phyloP scores from a whole-genome alignment of 2,888 invertebrate genomes.

The Pimpla rufipes region DNA sequence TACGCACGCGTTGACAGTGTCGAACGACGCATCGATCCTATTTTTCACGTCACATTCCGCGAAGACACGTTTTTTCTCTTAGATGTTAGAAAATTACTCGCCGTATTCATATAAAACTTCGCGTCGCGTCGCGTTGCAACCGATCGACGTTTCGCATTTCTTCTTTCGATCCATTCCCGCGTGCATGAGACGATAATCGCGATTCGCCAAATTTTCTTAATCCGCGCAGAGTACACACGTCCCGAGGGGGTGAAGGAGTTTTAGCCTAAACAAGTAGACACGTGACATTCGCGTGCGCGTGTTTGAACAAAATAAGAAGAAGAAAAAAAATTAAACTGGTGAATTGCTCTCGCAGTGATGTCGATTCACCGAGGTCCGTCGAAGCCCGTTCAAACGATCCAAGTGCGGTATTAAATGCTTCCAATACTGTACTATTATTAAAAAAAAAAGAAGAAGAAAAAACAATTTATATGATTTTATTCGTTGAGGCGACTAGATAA shows the following conservation, averaged over 20 bases:
- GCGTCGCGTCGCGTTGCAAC: conserved; percentile 33
- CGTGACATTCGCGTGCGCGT: background rate
- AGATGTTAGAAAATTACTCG: conserved; percentile 49
- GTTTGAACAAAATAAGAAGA: no score
- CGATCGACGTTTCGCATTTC: conserved; percentile 47
- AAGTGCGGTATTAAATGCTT: conserved; percentile 84
- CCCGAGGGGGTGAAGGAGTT: conserved; percentile 17
- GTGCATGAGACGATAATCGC: conserved; percentile 27
- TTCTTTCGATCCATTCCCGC: conserved; percentile 64
- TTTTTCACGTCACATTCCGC: conserved; percentile 74
- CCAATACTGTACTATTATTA: conserved; percentile 82
- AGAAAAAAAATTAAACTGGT: conserved; percentile 58
- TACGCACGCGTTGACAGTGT: conserved; percentile 41
- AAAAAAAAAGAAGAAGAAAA: conserved; percentile 54
- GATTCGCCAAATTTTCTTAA: conserved; percentile 39
- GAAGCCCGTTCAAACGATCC: conserved; percentile 68
- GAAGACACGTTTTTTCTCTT: conserved; percentile 64
- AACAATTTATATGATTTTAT: conserved; percentile 81
- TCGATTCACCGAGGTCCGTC: conserved; percentile 62
- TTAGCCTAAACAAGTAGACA: conserved; percentile 21
- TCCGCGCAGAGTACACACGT: conserved; percentile 19
- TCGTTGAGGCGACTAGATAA: conserved; percentile 74
- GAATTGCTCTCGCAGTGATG: conserved; percentile 66
- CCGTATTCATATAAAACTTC: conserved; percentile 24
- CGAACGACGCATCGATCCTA: conserved; percentile 55